Base-by-base conservation (phyloP, 2,113 vertebrate species). In the Leuciscus idus region DNA sequence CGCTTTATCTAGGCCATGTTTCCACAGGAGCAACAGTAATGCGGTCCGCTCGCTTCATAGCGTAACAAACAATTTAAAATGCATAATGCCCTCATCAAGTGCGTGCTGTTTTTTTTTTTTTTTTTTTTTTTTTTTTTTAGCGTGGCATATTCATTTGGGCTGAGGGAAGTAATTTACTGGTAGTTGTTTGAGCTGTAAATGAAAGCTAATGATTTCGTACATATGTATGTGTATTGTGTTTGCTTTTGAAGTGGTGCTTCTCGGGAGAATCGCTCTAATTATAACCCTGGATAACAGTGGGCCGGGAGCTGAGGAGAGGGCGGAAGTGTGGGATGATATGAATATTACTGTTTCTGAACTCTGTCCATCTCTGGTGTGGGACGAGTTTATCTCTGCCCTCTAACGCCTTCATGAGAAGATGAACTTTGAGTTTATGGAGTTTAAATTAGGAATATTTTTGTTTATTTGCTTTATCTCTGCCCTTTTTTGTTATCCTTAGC, bases 1-100 rank as follows among this genome's bases (percentile, higher is more conserved):
- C 81, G 89, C 88, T 89, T 90, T 87, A 83, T 86, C 90, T 86
- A 57, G 55, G 33, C 83, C 83, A 43, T 50, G 79, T 81, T 83
- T 84, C 39, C 26, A 30, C 43, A 57, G 26, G 48, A 15, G 1
- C 76, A 11, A 61, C 66, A 78, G 6, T 85, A 81, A 83, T 64
- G 70, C 19, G 46, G 75, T 48, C 72, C 87, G 9, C 61, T 86
- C 33, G 70, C 68, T 73, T 66, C 57, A 28, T 61, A 75, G 75
- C 78, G 81, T 52, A 88, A 85, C 83, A 90, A 77, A 87, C 79
- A 55, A 72, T 87, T 84, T 77, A n/a, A 87, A 78, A 84, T 26
- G 80, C 70, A 78, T 84, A 81, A 72, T 86, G 64, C 61, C 43
- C 80, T 70, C 80, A 87, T 84, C 75, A 81, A 82, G 84, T 82